Evolutionary conservation across 1,140 invertebrate genomes (phyloP).

Genomic region (Drosophila repleta): DNA sequence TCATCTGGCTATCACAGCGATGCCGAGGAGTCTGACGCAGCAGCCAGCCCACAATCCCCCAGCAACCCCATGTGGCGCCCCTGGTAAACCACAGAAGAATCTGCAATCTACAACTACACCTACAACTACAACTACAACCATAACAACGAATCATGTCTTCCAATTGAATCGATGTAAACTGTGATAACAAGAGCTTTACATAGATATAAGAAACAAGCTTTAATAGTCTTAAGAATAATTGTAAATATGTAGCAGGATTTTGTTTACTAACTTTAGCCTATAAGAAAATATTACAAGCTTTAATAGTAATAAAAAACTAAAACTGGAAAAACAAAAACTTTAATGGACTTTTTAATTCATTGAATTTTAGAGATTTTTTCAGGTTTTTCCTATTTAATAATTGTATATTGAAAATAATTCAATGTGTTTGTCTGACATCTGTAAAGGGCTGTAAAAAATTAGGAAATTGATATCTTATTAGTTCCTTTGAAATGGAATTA

Average conservation of each 20-base stretch:
- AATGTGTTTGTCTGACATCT: too few relatives aligned
- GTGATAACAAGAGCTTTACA: conserved; percentile 74
- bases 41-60: conserved; percentile 84
- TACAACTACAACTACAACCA: conserved; percentile 16
- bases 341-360: neutral
- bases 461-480: too few relatives aligned
- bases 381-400: too few relatives aligned
- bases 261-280: conserved; percentile 33
- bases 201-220: conserved; percentile 51
- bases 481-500: too few relatives aligned
- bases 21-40: conserved; percentile 58
- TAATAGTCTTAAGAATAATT: conserved; percentile 39
- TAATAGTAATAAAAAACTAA: conserved; percentile 66
- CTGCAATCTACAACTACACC: conserved; percentile 17
- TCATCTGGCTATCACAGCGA: conserved; percentile 81
- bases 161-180: conserved; percentile 65
- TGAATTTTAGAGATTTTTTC: neutral
- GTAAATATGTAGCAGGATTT: conserved; percentile 15
- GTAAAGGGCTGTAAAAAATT: too few relatives aligned
- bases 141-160: conserved; percentile 71
- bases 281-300: conserved; percentile 59
- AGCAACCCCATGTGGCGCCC: conserved; percentile 87
- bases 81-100: conserved; percentile 85
- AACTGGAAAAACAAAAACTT: conserved; percentile 31
- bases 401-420: too few relatives aligned